Evolutionary conservation across 1,140 invertebrate species (phyloP), one percentile per base, ranked within the genome.

Genomic region (Drosophila burlai): DNA sequence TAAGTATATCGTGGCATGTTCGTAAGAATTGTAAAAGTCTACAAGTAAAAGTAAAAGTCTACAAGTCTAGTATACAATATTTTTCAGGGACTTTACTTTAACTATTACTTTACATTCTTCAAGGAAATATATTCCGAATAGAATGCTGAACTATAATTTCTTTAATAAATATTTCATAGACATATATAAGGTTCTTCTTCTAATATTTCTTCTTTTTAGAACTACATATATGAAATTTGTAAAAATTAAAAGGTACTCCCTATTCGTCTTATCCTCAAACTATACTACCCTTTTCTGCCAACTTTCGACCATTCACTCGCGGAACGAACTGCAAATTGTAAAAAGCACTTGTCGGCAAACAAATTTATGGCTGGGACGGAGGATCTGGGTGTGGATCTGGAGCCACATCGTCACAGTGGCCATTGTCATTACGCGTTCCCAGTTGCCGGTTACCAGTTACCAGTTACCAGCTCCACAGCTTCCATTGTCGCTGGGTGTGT

Each of bases 241-340:
- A 34, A 3, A 3, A 10, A 9, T 47, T 34, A 7, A 16, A 11
- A 42, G 18, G 36, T 43, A 49, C 15, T 42, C 18, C 18, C 24
- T 0, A 43, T 42, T 52, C 67, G 31, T 52, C n/a, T 38, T 55
- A 1, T 16, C 10, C n/a, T 13, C 2, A 15, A 31, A 24, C 24
- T 67, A 11, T 46, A 38, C 67, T 45, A 73, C 67, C 54, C 69
- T 73, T 73, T 73, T 43, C 29, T 36, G 43, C 36, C 15, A 73
- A 59, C 68, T 73, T 73, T 72, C 26, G 45, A 49, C 52, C 69
- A 60, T 73, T 73, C 54, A 72, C 68, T 73, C 71, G 38, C 57
- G 55, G 72, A 85, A 90, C 82, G 85, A 85, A 82, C 81, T 90
- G 85, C 75, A 91, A 90, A 90, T 90, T 91, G 85, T 90, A 72